Evolutionary conservation across 2,888 invertebrate genomes (phyloP).

Genomic region (Rotaria socialis): DNA sequence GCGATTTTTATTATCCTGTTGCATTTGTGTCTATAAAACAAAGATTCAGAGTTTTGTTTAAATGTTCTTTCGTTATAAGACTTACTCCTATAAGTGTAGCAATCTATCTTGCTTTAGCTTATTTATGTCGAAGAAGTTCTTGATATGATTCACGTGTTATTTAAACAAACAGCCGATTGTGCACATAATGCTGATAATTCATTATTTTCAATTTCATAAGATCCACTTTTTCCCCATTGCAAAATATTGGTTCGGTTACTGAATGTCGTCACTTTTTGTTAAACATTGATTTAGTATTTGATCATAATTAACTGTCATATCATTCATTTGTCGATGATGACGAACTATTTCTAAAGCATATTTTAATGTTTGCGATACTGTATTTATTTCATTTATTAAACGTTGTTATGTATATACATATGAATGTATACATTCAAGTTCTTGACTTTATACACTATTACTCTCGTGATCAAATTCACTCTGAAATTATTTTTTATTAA

Average conservation of each 20-base stretch:
- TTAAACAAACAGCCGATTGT: constrained; percentile 19
- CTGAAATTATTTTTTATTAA: not conserved
- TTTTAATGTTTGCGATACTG: not conserved
- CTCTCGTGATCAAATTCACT: not conserved
- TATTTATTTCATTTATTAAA: constrained; percentile 8
- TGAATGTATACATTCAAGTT: constrained; percentile 33
- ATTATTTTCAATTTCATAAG: constrained; percentile 36
- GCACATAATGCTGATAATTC: constrained; percentile 19
- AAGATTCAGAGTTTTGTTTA: no score
- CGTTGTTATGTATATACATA: constrained; percentile 28
- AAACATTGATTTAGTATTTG: constrained; percentile 26
- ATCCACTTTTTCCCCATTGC: not conserved
- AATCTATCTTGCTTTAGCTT: constrained; percentile 75
- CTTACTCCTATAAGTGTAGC: constrained; percentile 84
- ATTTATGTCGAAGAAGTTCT: constrained; percentile 70
- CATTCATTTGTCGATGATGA: constrained; percentile 8
- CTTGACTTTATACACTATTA: constrained; percentile 27
- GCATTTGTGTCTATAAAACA: constrained; percentile 63
- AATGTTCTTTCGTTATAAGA: not conserved
- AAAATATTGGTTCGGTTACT: not conserved
- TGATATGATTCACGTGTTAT: constrained; percentile 19
- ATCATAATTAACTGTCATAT: not conserved
- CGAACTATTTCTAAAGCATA: constrained; percentile 10
- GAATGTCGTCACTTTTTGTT: constrained; percentile 16
- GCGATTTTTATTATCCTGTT: constrained; percentile 79